A percentile compares a stretch with the other conserved stretches of the same genome.
Evolutionary conservation across 2,113 vertebrate genomes (phyloP).

Genomic region (Echinops telfairi): DNA sequence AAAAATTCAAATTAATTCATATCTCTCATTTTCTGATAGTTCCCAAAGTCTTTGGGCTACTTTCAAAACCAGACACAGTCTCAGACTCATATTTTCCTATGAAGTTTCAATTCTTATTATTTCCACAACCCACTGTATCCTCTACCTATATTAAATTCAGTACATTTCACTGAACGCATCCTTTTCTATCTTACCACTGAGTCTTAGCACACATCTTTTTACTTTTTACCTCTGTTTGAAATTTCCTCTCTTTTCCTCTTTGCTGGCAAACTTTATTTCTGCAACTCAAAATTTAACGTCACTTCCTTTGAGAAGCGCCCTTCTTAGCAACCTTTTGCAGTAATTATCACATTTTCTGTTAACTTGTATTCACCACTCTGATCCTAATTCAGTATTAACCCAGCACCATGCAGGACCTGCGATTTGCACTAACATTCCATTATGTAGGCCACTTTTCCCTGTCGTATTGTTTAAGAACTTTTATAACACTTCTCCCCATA

Average conservation of each 20-base stretch:
- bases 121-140: background rate
- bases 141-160: background rate
- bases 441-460: no score
- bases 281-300: background rate
- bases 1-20: conserved; percentile 47
- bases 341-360: background rate
- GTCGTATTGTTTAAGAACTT: no score
- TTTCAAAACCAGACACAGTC: background rate
- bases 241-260: background rate
- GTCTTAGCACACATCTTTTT: background rate
- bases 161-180: background rate
- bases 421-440: background rate
- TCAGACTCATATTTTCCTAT: background rate
- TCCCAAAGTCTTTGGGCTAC: background rate
- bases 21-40: background rate
- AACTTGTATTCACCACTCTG: background rate
- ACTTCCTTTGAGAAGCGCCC: background rate
- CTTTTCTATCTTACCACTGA: background rate
- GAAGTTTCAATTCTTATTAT: background rate
- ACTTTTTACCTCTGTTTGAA: background rate
- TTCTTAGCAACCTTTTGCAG: background rate
- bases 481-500: no score
- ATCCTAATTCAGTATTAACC: background rate
- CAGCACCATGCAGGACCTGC: accelerated
- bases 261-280: background rate